Conservation (phyloP, 2,797 vertebrate genomes). For the Macropus fuliginosus region DNA sequence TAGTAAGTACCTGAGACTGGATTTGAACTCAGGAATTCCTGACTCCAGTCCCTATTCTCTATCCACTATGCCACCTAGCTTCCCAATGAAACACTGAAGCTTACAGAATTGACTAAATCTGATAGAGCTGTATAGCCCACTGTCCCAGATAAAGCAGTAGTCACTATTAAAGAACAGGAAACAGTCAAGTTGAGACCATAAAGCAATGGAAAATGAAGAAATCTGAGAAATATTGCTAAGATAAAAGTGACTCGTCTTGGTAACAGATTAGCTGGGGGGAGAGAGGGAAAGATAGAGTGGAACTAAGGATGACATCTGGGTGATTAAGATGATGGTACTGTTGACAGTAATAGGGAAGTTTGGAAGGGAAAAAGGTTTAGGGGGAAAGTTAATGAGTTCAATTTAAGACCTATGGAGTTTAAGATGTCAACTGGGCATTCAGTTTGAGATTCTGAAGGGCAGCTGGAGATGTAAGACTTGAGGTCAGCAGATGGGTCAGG, state of each 20-base stretch:
- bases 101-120: constrained; percentile 23
- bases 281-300: neutral
- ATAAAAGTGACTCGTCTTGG: neutral
- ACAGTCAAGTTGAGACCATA: constrained; percentile 33
- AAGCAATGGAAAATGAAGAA: neutral
- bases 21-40: constrained; percentile 8
- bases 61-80: neutral
- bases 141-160: constrained; percentile 15
- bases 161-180: constrained; percentile 17
- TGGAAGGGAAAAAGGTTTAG: neutral
- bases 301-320: neutral
- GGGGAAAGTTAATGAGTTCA: neutral
- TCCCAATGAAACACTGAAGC: neutral
- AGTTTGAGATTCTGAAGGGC: neutral
- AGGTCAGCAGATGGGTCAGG: neutral
- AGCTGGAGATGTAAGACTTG: neutral
- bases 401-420: neutral
- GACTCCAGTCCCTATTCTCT: neutral
- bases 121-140: neutral
- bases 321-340: neutral
- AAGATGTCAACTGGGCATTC: neutral
- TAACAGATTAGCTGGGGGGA: neutral
- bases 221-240: neutral
- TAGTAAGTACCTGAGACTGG: neutral
- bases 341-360: neutral